Conservation (phyloP, 2,113 vertebrate genomes). For the Melozone crissalis region DNA sequence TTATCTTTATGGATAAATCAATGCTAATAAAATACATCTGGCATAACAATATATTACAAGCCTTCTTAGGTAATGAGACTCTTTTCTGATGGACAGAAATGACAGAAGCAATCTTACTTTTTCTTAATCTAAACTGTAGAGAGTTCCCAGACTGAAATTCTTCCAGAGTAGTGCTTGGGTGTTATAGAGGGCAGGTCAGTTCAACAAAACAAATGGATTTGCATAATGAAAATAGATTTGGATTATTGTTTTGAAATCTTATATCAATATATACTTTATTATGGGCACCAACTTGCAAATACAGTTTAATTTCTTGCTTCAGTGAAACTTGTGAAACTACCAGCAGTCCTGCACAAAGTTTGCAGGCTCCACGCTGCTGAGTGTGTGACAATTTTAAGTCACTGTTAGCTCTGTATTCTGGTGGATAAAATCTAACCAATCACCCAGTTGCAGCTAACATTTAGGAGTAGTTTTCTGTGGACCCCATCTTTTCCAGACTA, state of each 20-base stretch:
- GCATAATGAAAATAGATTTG: background rate
- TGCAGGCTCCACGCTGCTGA: background rate
- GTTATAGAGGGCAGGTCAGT: background rate
- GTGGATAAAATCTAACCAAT: background rate
- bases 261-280: background rate
- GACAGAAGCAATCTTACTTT: conserved; percentile 8
- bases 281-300: background rate
- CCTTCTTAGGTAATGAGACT: background rate
- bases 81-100: conserved; percentile 19
- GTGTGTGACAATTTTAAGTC: background rate
- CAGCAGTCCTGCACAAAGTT: background rate
- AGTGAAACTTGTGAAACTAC: background rate
- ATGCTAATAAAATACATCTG: conserved; percentile 26
- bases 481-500: background rate
- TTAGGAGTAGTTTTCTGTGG: background rate
- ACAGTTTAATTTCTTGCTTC: background rate
- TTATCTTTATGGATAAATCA: conserved; percentile 43
- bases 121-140: background rate
- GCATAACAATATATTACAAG: background rate
- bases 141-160: background rate
- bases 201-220: background rate
- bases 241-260: background rate
- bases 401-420: background rate
- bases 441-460: background rate
- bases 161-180: background rate